Conservation (phyloP, 2,797 vertebrate species). For the Mionectes olivaceus region DNA sequence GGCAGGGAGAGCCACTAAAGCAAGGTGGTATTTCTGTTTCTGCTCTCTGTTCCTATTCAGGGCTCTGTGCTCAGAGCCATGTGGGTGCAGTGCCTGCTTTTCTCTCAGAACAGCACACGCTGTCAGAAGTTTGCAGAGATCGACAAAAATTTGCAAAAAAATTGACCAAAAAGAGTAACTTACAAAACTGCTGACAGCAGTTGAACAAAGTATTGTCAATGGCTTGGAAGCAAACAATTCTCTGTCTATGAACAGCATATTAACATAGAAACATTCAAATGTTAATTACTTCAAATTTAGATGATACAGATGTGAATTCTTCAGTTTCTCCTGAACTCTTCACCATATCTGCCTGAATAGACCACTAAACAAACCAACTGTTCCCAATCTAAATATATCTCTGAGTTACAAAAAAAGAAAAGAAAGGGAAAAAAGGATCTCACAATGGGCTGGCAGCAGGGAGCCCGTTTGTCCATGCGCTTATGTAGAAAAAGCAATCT, state of each 20-base stretch:
- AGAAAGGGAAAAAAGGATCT: neutral
- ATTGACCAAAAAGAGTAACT: neutral
- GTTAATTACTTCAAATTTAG: constrained; percentile 40
- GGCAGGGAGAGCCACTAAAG: neutral
- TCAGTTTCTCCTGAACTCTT: constrained; percentile 29
- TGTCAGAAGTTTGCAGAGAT: neutral
- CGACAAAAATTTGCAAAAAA: neutral
- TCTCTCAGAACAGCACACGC: neutral
- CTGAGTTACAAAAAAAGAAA: neutral
- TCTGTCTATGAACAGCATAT: neutral
- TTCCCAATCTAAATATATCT: constrained; percentile 15
- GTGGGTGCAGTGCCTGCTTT: neutral
- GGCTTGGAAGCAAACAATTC: neutral
- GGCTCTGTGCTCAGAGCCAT: neutral
- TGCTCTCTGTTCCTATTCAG: neutral
- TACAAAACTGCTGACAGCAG: neutral
- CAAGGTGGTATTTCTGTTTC: neutral
- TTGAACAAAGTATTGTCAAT: neutral
- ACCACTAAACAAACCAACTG: neutral
- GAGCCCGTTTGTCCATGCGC: neutral
- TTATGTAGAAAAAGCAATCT: neutral
- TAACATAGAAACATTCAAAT: constrained; percentile 57
- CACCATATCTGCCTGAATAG: neutral
- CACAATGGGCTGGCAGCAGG: neutral
- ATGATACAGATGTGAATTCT: constrained; percentile 37